Evolutionary conservation across 2,797 vertebrate genomes (phyloP).

Genomic region (Acrossocheilus wenchowensis): DNA sequence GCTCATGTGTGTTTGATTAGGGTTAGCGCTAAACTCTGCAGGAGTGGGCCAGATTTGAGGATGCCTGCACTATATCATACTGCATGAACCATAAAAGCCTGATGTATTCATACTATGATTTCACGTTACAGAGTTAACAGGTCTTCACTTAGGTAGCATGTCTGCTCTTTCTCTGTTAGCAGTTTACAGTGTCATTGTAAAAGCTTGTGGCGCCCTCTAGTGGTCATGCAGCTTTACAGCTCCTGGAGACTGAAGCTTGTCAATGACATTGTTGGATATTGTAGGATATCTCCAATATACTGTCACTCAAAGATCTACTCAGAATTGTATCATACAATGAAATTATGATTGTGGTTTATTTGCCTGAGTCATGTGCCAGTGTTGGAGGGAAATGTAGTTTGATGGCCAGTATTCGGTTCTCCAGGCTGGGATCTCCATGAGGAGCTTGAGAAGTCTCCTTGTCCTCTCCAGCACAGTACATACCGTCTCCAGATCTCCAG

Average conservation of each 20-base stretch:
- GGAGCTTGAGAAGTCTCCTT: background rate
- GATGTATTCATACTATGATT: background rate
- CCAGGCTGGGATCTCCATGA: slow-evolving; percentile 4
- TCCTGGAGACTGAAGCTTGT: background rate
- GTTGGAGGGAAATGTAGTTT: background rate
- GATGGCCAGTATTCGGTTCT: slow-evolving; percentile 23
- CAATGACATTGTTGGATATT: background rate
- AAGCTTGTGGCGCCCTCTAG: slow-evolving; percentile 10
- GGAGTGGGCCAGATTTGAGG: too few species aligned
- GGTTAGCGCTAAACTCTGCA: too few species aligned
- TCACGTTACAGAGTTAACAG: background rate
- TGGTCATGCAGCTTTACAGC: background rate
- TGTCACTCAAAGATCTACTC: background rate
- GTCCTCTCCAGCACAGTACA: slow-evolving; percentile 58
- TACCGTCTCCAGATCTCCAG: slow-evolving; percentile 72
- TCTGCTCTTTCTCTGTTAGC: background rate
- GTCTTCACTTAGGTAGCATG: background rate
- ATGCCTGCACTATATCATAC: background rate
- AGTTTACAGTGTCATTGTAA: background rate
- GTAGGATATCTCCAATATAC: background rate
- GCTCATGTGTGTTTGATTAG: too few species aligned
- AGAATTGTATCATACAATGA: background rate
- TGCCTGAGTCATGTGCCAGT: background rate
- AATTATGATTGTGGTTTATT: background rate
- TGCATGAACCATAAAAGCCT: background rate